A percentile compares a stretch with the other conserved stretches of the same genome.
phyloP scores from a whole-genome alignment of 2,888 invertebrate genomes.

The Clivina fossor region DNA sequence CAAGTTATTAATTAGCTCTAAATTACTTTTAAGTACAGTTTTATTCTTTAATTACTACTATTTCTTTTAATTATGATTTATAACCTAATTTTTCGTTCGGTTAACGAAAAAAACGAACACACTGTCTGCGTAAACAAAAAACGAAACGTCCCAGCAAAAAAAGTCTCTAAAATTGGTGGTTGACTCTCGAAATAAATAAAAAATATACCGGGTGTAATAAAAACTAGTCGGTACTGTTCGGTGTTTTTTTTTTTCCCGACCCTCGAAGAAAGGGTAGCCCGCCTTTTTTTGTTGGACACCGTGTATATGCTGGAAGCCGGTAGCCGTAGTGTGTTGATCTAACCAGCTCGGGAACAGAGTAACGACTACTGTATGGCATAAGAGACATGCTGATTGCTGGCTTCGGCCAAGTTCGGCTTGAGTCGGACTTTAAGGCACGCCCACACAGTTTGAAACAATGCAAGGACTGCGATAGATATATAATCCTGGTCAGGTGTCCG shows the following conservation, averaged over 20 bases:
- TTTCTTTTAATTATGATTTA: conserved; percentile 26
- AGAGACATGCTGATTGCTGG: conserved; percentile 20
- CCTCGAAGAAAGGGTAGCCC: conserved; percentile 28
- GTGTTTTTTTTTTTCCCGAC: no score
- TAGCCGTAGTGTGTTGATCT: conserved; percentile 14
- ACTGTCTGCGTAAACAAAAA: conserved; percentile 20
- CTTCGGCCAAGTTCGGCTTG: conserved; percentile 15
- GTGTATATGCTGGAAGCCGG: conserved; percentile 3
- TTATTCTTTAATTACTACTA: conserved; percentile 24
- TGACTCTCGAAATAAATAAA: conserved; percentile 14
- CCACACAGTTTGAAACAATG: conserved; percentile 30
- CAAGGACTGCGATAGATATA: conserved; percentile 5
- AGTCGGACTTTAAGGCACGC: conserved; percentile 18
- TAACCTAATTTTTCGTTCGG: conserved; percentile 15
- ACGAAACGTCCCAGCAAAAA: conserved; percentile 19
- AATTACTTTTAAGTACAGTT: conserved; percentile 27
- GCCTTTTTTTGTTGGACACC: conserved; percentile 18
- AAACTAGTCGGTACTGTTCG: no score
- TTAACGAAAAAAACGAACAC: conserved; percentile 7
- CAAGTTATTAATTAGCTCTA: conserved; percentile 17
- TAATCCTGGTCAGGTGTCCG: neutral
- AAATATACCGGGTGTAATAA: conserved; percentile 16
- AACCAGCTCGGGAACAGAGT: conserved; percentile 19
- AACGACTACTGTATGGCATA: conserved; percentile 22
- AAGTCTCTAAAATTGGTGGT: conserved; percentile 23